These are phyloP conservation scores for Gasterosteus aculeatus DNA, from an alignment of 2,113 vertebrate species.

Conservation along the genomic window DNA sequence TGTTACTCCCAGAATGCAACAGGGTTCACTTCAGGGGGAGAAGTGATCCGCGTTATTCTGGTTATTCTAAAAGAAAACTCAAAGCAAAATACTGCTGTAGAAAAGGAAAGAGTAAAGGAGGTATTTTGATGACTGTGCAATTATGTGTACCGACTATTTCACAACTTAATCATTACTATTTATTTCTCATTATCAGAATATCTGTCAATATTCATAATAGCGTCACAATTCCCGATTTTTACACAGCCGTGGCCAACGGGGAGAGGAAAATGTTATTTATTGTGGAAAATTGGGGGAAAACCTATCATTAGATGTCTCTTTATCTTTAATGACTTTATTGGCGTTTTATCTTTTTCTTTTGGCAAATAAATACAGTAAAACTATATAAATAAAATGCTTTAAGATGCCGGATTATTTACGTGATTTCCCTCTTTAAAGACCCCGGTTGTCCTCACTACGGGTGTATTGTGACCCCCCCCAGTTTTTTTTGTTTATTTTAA, in stretches of 20 bases:
- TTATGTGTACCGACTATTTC: not conserved
- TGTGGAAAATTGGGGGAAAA: not conserved
- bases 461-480: not conserved
- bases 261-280: not conserved
- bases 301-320: not conserved
- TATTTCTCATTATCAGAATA: not conserved
- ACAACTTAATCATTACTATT: not conserved
- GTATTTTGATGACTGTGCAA: not conserved
- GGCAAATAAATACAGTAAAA: not conserved
- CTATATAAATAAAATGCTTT: not conserved
- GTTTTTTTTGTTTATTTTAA: not conserved
- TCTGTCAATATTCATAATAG: not conserved
- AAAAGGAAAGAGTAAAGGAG: not conserved
- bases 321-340: not conserved
- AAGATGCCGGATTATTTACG: not conserved
- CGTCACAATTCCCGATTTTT: not conserved
- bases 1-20: not conserved
- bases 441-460: too few species aligned
- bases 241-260: not conserved
- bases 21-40: not conserved
- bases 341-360: not conserved
- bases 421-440: not conserved
- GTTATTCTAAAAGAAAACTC: not conserved
- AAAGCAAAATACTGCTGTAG: not conserved
- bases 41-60: not conserved